Conservation (phyloP, 2,888 invertebrate genomes). For the Pyrgus malvae region DNA sequence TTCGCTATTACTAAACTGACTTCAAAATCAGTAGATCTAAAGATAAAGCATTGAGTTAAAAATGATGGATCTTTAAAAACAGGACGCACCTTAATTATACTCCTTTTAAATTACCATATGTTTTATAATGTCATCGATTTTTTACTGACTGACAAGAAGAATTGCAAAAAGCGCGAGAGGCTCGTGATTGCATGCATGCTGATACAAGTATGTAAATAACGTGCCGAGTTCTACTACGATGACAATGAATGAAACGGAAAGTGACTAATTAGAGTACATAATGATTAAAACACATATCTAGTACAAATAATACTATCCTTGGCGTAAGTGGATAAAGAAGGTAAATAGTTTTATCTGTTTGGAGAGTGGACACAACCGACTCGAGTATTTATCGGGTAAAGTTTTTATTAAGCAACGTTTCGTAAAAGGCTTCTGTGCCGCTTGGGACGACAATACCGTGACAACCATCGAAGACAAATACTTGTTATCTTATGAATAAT, state of each 20-base stretch:
- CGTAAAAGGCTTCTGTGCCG: conserved; percentile 64
- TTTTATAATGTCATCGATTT: conserved; percentile 19
- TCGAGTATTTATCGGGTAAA: conserved; percentile 42
- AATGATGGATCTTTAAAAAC: conserved; percentile 18
- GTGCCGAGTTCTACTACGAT: neutral
- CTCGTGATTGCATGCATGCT: conserved; percentile 7
- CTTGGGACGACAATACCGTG: conserved; percentile 68
- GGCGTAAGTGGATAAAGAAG: conserved; percentile 7
- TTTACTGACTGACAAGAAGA: conserved; percentile 16
- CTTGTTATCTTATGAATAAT: conserved; percentile 81
- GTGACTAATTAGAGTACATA: conserved; percentile 10
- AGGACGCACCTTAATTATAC: conserved; percentile 25
- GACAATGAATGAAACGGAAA: conserved; percentile 8
- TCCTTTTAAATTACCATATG: conserved; percentile 21
- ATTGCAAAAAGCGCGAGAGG: conserved; percentile 13
- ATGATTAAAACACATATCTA: conserved; percentile 6
- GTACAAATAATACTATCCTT: conserved; percentile 17
- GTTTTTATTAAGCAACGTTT: conserved; percentile 67
- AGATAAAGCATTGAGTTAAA: conserved; percentile 39
- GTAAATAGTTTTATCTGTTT: conserved; percentile 47
- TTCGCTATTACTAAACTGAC: conserved; percentile 47
- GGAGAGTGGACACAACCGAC: conserved; percentile 41
- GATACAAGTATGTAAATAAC: neutral
- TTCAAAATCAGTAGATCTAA: conserved; percentile 45
- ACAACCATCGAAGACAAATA: conserved; percentile 75